Conservation (phyloP, 2,113 vertebrate species). For the Bubo blakistoni region DNA sequence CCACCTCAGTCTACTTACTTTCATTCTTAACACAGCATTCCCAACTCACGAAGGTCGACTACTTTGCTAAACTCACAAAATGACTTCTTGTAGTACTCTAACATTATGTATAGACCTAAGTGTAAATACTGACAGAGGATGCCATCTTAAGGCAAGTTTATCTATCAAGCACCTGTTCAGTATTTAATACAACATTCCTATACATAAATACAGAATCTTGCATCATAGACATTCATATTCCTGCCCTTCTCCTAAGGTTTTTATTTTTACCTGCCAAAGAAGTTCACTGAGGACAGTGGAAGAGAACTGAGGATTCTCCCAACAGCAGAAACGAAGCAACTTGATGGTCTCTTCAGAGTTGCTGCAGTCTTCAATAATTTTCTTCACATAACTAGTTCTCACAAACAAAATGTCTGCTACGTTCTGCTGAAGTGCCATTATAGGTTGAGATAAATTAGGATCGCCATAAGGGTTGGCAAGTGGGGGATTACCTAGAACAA, state of each 20-base stretch:
- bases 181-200: neutral
- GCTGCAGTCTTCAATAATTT: slow-evolving; percentile 99
- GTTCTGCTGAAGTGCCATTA: slow-evolving; percentile 97
- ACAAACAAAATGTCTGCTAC: slow-evolving; percentile 98
- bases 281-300: slow-evolving; percentile 98
- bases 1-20: neutral
- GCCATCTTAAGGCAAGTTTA: neutral
- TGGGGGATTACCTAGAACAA: slow-evolving; percentile 90
- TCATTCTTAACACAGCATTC: neutral
- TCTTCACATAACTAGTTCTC: slow-evolving; percentile 98
- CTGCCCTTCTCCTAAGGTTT: neutral
- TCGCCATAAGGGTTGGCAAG: slow-evolving; percentile 96
- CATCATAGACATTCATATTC: neutral
- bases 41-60: neutral
- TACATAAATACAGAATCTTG: neutral
- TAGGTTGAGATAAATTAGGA: slow-evolving; percentile 91
- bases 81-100: neutral
- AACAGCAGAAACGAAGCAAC: slow-evolving; percentile 97
- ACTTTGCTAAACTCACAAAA: neutral
- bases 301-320: slow-evolving; percentile 99
- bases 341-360: slow-evolving; percentile 99
- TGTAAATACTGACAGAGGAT: neutral
- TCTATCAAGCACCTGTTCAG: neutral
- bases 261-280: slow-evolving; percentile 92
- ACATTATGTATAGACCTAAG: neutral